Percentiles rank a stretch among this genome's conserved stretches.
These are phyloP conservation scores for Dolichopus griseipennis DNA, from an alignment of 2,888 invertebrate species.

Conservation along the genomic window DNA sequence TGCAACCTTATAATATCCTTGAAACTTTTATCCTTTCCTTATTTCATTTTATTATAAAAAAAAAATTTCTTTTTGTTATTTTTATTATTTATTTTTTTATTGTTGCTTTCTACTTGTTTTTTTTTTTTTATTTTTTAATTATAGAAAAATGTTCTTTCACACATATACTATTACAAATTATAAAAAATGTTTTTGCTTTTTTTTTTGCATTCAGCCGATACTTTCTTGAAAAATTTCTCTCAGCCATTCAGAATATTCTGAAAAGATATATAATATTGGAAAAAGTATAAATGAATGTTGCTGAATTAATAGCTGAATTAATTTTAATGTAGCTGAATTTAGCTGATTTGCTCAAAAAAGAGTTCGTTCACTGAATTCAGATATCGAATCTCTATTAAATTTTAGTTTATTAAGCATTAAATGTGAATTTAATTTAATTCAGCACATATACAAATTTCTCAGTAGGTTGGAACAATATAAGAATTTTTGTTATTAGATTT, in stretches of 20 bases:
- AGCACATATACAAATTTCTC: too few relatives aligned
- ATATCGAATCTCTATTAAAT: too few relatives aligned
- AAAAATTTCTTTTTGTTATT: not conserved
- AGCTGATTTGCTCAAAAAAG: too few relatives aligned
- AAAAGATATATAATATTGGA: too few relatives aligned
- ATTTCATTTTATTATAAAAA: not conserved
- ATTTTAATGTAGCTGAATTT: too few relatives aligned
- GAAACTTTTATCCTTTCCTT: slow-evolving; percentile 3
- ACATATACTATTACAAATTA: not conserved
- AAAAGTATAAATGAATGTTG: too few relatives aligned
- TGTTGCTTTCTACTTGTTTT: not conserved
- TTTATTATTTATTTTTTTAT: not conserved
- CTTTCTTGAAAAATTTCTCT: not conserved
- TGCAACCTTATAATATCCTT: slow-evolving; percentile 2
- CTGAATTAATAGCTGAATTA: too few relatives aligned
- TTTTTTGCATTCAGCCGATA: not conserved
- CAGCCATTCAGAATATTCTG: not conserved
- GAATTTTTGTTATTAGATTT: too few relatives aligned
- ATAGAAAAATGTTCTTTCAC: not conserved
- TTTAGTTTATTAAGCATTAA: too few relatives aligned
- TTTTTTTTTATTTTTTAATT: not conserved
- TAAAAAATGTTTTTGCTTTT: not conserved
- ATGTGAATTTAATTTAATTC: too few relatives aligned
- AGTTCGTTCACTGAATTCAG: too few relatives aligned
- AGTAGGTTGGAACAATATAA: too few relatives aligned